phyloP scores from a whole-genome alignment of 1,140 invertebrate genomes.

The Atopsyche davidsoni region DNA sequence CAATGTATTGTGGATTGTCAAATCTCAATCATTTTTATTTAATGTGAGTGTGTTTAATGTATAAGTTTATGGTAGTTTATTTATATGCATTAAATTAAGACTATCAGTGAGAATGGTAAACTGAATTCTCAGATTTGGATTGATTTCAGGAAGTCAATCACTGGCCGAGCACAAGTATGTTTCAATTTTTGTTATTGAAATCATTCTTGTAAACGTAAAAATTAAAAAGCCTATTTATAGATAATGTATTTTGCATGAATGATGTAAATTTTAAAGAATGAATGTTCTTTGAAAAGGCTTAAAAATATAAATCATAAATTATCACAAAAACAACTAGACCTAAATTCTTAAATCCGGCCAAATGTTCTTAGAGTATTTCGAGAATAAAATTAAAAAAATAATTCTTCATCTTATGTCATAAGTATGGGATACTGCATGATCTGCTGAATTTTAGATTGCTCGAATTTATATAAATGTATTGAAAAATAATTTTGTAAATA shows the following conservation, averaged over 20 bases:
- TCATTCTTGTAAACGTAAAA: too few relatives aligned
- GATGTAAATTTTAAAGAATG: too few relatives aligned
- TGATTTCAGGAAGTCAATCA: too few relatives aligned
- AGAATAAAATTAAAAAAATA: slow-evolving; percentile 13
- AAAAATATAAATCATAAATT: too few relatives aligned
- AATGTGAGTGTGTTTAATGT: slow-evolving; percentile 10
- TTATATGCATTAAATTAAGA: slow-evolving; percentile 5
- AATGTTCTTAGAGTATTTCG: slow-evolving; percentile 24
- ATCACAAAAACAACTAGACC: slow-evolving; percentile 20
- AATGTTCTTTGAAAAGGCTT: too few relatives aligned
- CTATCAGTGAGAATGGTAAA: too few relatives aligned
- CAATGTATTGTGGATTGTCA: slow-evolving; percentile 8
- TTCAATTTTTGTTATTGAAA: too few relatives aligned
- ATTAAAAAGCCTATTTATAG: too few relatives aligned
- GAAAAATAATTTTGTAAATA: slow-evolving; percentile 28
- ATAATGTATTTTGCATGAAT: too few relatives aligned
- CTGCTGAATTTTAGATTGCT: slow-evolving; percentile 33
- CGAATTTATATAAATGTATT: slow-evolving; percentile 36
- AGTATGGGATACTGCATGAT: slow-evolving; percentile 21
- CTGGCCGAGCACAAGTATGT: too few relatives aligned
- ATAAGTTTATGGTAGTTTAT: slow-evolving; percentile 6
- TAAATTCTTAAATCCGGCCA: slow-evolving; percentile 30
- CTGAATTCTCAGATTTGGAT: too few relatives aligned
- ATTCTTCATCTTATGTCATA: slow-evolving; percentile 13
- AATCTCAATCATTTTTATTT: slow-evolving; percentile 7